These are phyloP conservation scores for Cephalopterus ornatus DNA, from an alignment of 2,113 vertebrate genomes.

Conservation along the genomic window DNA sequence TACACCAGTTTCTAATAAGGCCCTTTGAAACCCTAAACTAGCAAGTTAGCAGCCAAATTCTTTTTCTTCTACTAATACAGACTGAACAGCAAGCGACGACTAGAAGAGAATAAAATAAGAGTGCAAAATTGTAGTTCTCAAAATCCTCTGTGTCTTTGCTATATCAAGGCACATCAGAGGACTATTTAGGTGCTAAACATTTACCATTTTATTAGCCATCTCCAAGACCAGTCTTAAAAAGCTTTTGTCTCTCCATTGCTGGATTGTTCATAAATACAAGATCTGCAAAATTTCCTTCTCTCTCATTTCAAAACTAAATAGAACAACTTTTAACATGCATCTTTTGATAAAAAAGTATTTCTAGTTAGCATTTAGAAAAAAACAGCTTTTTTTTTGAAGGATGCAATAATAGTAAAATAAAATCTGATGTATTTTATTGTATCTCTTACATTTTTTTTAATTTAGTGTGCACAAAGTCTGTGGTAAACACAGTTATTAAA, in stretches of 20 bases:
- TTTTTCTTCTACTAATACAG: constrained; percentile 81
- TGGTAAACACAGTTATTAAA: background rate
- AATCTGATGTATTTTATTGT: background rate
- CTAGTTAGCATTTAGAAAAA: background rate
- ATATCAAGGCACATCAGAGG: background rate
- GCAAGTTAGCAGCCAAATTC: constrained; percentile 82
- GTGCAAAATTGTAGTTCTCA: background rate
- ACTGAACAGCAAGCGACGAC: constrained; percentile 80
- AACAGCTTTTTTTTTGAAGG: background rate
- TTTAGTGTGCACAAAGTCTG: background rate
- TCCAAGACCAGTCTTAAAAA: background rate
- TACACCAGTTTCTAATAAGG: constrained; percentile 90
- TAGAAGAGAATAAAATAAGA: constrained; percentile 55
- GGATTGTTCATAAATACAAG: background rate
- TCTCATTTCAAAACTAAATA: background rate
- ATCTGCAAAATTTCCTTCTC: background rate
- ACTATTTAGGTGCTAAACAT: background rate
- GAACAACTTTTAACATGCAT: background rate
- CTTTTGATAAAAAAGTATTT: background rate
- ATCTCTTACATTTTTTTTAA: background rate
- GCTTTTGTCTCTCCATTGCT: background rate
- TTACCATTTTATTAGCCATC: background rate
- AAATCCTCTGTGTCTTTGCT: background rate
- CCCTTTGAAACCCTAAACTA: constrained; percentile 86
- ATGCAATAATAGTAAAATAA: background rate